Base-by-base conservation (phyloP, 2,113 vertebrate species). In the Hyperoodon ampullatus region DNA sequence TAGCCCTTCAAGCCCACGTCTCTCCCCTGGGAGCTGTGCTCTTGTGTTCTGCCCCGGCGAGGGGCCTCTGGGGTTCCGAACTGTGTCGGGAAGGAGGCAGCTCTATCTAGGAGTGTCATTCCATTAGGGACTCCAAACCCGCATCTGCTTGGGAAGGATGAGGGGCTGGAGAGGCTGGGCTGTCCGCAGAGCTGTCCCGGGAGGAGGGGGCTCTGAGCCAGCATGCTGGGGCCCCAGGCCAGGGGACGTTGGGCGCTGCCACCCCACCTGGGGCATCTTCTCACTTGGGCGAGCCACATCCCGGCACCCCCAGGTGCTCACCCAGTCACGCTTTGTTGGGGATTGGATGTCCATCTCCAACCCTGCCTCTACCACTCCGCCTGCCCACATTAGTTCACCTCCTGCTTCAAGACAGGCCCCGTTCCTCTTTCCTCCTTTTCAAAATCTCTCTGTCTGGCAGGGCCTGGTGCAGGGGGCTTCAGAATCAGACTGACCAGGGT, bases 1-100 rank as follows among this genome's bases (percentile, higher is more conserved):
- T 6, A 11, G 28, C 5, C 16, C 58, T 39, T 63, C 72, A 28
- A 21, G 12, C 28, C 70, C 2, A 0, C 0, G 0, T 50, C 11
- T 26, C 21, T 47, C 6, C 60, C 63, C 8, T 1, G 13, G 77
- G 42, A 39, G 58, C 55, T 68, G 72, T 11, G 12, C 30, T 68
- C 11, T 74, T 55, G 42, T 90, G 68, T 21, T 77, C 33, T 72
- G 35, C 16, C 23, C 6, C 0, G 6, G 21, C 2, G 18, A 24
- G 26, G 35, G 63, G 35, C 4, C 33, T 72, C 30, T 0, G 47
- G 74, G 81, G 30, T 8, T 44, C 82, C 53, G 70, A 4, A 21
- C 14, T 33, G 12, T 10, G 24, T 50, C 3, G 15, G 35, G 35
- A n/a, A n/a, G 85, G 66, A 60, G 60, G 7, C 33, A 44, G 5